Evolutionary conservation across 2,888 invertebrate genomes (phyloP), one percentile per base, ranked within the genome.

Genomic region (Pseudococcus viburni): DNA sequence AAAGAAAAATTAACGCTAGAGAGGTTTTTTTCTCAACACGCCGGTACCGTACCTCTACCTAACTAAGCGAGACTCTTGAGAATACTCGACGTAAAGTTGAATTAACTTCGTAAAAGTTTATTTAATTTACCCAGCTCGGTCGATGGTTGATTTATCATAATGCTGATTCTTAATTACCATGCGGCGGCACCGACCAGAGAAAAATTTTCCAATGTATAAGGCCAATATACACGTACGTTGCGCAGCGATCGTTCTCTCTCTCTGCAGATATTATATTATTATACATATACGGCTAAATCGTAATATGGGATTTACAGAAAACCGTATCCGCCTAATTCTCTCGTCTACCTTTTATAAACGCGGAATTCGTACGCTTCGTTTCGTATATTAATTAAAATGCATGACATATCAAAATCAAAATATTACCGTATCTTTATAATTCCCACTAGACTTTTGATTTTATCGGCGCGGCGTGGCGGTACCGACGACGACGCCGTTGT

Each of bases 381-480:
- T 51, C 17, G 51, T 51, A 51, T 51, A 64, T 77, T 80, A 80
- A 80, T 80, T 80, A 42, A 80, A 80, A 80, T 80, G 80, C 80
- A 80, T 80, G 80, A 80, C 80, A 42, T 80, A 80, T 42, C 80
- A 42, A 42, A 80, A 80, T 80, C 80, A 80, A 80, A 80, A 80
- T 80, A 80, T 80, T 80, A 80, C 80, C 80, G 80, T 80, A 80
- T 80, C n/a, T 80, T 80, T 42, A 42, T 80, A 80, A 80, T 42
- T 80, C 80, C 80, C 80, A 42, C 26, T 19, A 42, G 80, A 42
- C 80, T 80, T 42, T 80, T 80, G 80, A 42, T 80, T 80, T 80
- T 80, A 80, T 80, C 42, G 80, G 80, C 19, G 39, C n/a, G 26
- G 26, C 26, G 26, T 1, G 26, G 26, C 26, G 26, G 26, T 33